phyloP scores from a whole-genome alignment of 2,113 vertebrate genomes.

The Callipepla californica region DNA sequence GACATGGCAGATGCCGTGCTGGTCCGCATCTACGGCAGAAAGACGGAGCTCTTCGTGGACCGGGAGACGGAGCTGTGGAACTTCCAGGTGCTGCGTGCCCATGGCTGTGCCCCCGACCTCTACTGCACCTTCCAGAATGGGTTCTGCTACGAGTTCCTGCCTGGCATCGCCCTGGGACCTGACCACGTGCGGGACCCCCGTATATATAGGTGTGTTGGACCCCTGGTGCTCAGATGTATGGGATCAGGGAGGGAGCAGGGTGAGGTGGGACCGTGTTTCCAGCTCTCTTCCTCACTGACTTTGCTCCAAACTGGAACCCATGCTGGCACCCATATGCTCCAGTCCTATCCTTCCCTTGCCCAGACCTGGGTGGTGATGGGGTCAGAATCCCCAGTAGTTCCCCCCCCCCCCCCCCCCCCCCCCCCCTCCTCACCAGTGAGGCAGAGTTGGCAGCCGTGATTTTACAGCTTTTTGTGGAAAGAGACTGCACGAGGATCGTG shows the following conservation, averaged over 20 bases:
- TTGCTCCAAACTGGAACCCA: not conserved
- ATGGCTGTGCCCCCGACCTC: slow-evolving; percentile 92
- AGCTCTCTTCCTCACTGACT: not conserved
- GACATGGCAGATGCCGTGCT: slow-evolving; percentile 88
- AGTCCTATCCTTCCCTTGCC: not conserved
- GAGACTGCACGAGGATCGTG: rapidly evolving
- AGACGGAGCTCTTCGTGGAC: slow-evolving; percentile 94
- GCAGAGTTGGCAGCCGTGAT: not conserved
- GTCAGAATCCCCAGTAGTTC: not conserved
- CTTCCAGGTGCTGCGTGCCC: slow-evolving; percentile 93
- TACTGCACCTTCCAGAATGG: slow-evolving; percentile 98
- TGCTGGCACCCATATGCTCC: not conserved
- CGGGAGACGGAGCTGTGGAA: slow-evolving; percentile 94
- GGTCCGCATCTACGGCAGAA: slow-evolving; percentile 93
- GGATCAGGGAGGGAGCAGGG: not conserved
- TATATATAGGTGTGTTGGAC: slow-evolving; percentile 84
- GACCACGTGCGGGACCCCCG: slow-evolving; percentile 89
- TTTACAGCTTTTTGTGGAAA: not conserved
- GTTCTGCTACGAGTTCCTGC: slow-evolving; percentile 95
- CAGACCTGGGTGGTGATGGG: not conserved
- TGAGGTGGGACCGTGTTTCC: not conserved
- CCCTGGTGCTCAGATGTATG: rapidly evolving
- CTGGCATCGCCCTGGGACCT: slow-evolving; percentile 89
- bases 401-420: too few relatives aligned
- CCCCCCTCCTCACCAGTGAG: not conserved